Evolutionary conservation across 2,888 invertebrate genomes (phyloP).

Genomic region (Chymomyza procnemis): DNA sequence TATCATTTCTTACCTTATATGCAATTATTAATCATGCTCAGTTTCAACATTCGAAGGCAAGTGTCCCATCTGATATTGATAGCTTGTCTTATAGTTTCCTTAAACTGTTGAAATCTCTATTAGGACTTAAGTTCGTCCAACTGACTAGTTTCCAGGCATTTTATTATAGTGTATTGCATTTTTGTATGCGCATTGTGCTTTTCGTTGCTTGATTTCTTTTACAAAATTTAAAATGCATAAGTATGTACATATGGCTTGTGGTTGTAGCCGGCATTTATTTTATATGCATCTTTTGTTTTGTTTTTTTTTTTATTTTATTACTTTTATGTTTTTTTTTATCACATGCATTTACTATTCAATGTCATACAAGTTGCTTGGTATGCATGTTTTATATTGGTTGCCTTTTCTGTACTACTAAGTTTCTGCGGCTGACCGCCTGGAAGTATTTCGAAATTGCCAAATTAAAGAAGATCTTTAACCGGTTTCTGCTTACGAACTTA

Average conservation of each 20-base stretch:
- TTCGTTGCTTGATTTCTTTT: conserved; percentile 17
- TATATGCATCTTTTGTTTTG: conserved; percentile 32
- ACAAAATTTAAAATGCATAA: conserved; percentile 46
- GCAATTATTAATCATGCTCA: too few species aligned
- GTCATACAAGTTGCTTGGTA: conserved; percentile 37
- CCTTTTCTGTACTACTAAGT: background rate
- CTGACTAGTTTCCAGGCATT: too few species aligned
- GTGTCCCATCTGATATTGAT: too few species aligned
- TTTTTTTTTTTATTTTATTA: conserved; percentile 27
- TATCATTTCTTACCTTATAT: too few species aligned
- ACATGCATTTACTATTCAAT: conserved; percentile 59
- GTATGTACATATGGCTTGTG: background rate
- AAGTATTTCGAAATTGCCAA: background rate
- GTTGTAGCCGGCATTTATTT: conserved; percentile 25
- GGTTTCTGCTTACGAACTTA: background rate
- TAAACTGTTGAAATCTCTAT: too few species aligned
- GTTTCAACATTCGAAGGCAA: too few species aligned
- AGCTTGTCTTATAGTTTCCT: too few species aligned
- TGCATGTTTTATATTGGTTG: background rate
- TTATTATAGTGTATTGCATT: conserved; percentile 27
- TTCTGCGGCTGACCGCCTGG: too few species aligned
- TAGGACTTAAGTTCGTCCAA: too few species aligned
- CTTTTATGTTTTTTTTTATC: conserved; percentile 40
- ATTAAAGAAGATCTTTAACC: conserved; percentile 1
- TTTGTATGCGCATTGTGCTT: conserved; percentile 26